Conservation (phyloP, 2,797 vertebrate species). For the Protonibea diacanthus region DNA sequence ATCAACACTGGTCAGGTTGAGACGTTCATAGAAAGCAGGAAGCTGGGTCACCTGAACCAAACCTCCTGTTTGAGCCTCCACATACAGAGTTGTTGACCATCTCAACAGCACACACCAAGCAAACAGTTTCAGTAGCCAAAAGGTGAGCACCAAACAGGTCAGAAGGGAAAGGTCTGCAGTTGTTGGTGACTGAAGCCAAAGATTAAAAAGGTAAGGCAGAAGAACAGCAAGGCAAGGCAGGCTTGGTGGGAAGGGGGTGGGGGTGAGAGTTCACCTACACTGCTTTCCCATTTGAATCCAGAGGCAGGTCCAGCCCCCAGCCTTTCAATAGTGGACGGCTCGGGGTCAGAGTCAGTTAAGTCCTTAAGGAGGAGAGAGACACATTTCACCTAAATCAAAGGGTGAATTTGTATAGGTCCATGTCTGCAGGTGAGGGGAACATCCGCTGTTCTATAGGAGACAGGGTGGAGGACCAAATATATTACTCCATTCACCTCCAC, state of each 20-base stretch:
- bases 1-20: conserved; percentile 35
- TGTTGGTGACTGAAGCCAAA: conserved; percentile 67
- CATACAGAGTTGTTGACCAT: conserved; percentile 44
- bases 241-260: conserved; percentile 48
- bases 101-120: conserved; percentile 28
- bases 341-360: conserved; percentile 95
- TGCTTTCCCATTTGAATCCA: conserved; percentile 96
- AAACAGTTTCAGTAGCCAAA: conserved; percentile 47
- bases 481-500: background rate
- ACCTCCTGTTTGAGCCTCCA: background rate
- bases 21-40: background rate
- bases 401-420: conserved; percentile 33
- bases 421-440: background rate
- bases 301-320: conserved; percentile 93
- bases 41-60: background rate
- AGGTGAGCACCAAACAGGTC: conserved; percentile 65
- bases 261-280: conserved; percentile 83
- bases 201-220: conserved; percentile 65
- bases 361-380: conserved; percentile 88
- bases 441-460: background rate
- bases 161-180: conserved; percentile 74
- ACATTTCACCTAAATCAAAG: conserved; percentile 77
- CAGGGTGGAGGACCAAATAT: background rate
- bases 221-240: conserved; percentile 75
- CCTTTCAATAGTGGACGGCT: conserved; percentile 95